Evolutionary conservation across 2,797 vertebrate species (phyloP).

Genomic region (Tragopan temminckii): DNA sequence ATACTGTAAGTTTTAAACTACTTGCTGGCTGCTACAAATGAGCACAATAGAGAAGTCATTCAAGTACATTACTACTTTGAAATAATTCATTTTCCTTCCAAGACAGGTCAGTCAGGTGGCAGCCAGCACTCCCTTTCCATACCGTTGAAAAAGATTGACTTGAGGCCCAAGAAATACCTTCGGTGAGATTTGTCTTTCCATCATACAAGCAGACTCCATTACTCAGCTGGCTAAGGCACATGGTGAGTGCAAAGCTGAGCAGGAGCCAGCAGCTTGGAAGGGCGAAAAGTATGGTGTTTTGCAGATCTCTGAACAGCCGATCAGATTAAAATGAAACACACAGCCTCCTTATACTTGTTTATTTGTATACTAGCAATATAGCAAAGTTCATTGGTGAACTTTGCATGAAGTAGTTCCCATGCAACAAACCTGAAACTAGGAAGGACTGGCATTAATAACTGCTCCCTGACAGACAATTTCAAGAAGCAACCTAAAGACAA

Average conservation of each 20-base stretch:
- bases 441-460: background rate
- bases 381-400: background rate
- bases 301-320: background rate
- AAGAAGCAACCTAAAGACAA: background rate
- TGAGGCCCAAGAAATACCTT: background rate
- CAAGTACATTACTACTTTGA: background rate
- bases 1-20: background rate
- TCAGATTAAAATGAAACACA: background rate
- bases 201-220: fast-evolving
- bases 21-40: background rate
- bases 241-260: background rate
- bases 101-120: background rate
- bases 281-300: fast-evolving
- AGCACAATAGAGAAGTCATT: background rate
- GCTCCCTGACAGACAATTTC: background rate
- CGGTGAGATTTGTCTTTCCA: background rate
- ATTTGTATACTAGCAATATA: background rate
- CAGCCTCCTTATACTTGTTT: background rate
- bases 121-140: background rate
- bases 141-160: background rate
- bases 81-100: background rate
- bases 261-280: background rate
- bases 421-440: background rate
- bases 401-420: background rate
- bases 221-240: background rate